phyloP scores from a whole-genome alignment of 2,113 vertebrate species.

The Callorhinus ursinus region DNA sequence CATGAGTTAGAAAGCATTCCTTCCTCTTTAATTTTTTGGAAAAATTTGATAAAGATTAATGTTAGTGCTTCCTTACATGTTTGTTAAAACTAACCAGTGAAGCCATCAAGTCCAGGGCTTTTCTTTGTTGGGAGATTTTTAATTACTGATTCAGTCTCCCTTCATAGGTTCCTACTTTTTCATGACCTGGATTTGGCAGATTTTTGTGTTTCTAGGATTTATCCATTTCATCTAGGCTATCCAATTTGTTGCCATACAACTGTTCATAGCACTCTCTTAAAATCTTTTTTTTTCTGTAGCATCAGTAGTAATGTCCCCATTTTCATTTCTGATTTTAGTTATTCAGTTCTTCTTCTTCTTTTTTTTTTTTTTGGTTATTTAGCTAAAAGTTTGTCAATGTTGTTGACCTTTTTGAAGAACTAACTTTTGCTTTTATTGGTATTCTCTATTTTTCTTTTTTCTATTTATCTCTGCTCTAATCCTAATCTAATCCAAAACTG shows the following conservation, averaged over 20 bases:
- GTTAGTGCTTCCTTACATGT: neutral
- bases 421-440: neutral
- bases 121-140: neutral
- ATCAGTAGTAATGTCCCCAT: neutral
- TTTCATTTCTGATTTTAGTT: neutral
- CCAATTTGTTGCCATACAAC: neutral
- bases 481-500: neutral
- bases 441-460: neutral
- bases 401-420: neutral
- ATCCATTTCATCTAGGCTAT: neutral
- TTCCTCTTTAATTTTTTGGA: neutral
- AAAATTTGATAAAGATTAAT: neutral
- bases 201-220: neutral
- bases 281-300: neutral
- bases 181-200: neutral
- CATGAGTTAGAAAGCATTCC: neutral
- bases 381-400: neutral
- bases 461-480: neutral
- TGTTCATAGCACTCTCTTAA: neutral
- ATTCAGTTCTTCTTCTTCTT: neutral
- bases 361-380: neutral
- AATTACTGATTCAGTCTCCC: neutral
- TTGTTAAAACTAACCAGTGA: neutral
- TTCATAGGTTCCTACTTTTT: neutral
- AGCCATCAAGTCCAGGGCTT: neutral